Conservation (phyloP, 2,113 vertebrate genomes). For the Gasterosteus nipponicus region DNA sequence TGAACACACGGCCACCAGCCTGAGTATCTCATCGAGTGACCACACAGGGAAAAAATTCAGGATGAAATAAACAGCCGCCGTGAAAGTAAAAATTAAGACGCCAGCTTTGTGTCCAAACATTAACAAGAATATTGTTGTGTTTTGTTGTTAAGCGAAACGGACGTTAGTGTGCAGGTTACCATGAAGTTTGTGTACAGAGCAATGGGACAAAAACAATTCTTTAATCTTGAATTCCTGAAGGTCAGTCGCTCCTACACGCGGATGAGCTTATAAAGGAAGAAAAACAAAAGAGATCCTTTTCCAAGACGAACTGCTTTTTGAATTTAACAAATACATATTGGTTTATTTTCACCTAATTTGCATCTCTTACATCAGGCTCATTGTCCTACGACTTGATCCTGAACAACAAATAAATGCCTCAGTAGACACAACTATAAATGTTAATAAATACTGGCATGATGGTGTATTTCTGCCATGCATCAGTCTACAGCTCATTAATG, state of each 20-base stretch:
- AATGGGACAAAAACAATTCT: background rate
- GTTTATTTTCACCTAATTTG: background rate
- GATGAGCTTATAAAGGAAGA: background rate
- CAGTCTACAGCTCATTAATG: background rate
- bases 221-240: background rate
- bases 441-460: background rate
- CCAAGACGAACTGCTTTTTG: background rate
- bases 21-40: slow-evolving; percentile 39
- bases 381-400: background rate
- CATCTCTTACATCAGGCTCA: background rate
- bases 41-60: slow-evolving; percentile 43
- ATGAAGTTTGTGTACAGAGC: background rate
- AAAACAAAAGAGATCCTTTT: background rate
- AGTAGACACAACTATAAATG: background rate
- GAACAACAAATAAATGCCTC: background rate
- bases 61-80: background rate
- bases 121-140: no score
- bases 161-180: background rate
- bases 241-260: background rate
- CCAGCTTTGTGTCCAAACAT: background rate
- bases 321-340: background rate
- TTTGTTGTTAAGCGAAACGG: background rate
- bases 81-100: background rate
- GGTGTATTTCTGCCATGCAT: background rate
- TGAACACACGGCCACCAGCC: slow-evolving; percentile 27